These are phyloP conservation scores for Trisateles emortualis DNA, from an alignment of 2,888 invertebrate genomes.

Conservation along the genomic window DNA sequence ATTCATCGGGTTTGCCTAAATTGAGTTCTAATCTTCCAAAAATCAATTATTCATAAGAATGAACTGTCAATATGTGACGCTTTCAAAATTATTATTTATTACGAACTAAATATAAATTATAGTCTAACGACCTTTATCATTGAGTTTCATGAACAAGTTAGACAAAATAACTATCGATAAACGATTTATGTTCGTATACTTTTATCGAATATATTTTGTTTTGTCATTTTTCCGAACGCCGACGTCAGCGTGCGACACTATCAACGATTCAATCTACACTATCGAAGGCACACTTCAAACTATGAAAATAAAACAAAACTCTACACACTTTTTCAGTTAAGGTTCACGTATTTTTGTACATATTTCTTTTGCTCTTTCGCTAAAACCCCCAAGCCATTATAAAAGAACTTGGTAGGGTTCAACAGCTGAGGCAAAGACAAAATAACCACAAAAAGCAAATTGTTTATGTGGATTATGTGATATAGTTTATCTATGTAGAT, in stretches of 20 bases:
- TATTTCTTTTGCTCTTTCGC: constrained; percentile 28
- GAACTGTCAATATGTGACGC: background rate
- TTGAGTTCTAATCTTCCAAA: no score
- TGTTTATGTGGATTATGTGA: constrained; percentile 42
- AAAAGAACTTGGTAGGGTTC: constrained; percentile 53
- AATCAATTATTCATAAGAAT: no score
- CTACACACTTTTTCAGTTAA: constrained; percentile 27
- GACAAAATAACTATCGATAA: constrained; percentile 1
- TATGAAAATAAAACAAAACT: constrained; percentile 6
- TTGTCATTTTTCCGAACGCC: constrained; percentile 11
- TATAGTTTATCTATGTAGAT: background rate
- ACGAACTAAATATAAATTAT: constrained; percentile 1
- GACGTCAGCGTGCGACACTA: constrained; percentile 23
- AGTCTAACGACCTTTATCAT: background rate
- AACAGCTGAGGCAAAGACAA: constrained; percentile 50
- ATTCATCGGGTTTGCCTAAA: no score
- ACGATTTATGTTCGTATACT: background rate
- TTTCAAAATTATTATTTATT: background rate
- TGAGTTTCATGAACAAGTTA: constrained; percentile 4
- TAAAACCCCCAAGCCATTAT: constrained; percentile 54
- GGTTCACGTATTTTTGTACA: background rate
- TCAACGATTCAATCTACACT: constrained; percentile 27
- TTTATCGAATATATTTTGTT: constrained; percentile 20
- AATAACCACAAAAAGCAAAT: constrained; percentile 53
- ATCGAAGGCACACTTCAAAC: constrained; percentile 6